A percentile compares a stretch with the other conserved stretches of the same genome.
phyloP scores from a whole-genome alignment of 2,113 vertebrate species.

The Siphamia tubifer region DNA sequence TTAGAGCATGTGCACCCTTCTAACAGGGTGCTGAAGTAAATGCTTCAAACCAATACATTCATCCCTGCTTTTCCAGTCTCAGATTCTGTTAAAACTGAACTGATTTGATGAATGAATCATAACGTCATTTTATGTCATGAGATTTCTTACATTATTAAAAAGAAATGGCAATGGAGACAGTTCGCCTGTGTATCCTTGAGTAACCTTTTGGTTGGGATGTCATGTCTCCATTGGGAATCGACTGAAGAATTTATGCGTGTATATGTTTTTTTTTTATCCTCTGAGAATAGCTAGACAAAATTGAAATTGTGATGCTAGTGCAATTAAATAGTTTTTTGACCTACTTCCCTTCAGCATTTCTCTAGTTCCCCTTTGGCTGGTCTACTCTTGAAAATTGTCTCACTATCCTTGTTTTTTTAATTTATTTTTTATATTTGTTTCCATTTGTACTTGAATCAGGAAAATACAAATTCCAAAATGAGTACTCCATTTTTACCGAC shows the following conservation, averaged over 20 bases:
- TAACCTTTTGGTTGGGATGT: background rate
- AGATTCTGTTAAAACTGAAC: background rate
- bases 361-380: constrained; percentile 29
- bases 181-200: background rate
- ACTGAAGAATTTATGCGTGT: background rate
- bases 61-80: background rate
- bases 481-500: too few species aligned
- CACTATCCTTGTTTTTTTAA: too few species aligned
- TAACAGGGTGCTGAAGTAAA: too few species aligned
- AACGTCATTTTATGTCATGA: background rate
- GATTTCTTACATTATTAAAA: background rate
- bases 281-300: background rate
- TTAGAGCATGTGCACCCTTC: too few species aligned
- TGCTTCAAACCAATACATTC: background rate
- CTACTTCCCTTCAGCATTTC: background rate
- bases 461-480: too few species aligned
- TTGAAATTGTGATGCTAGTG: background rate
- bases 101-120: background rate
- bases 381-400: background rate
- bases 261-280: background rate
- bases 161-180: background rate
- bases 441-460: too few species aligned
- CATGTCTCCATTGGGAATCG: background rate
- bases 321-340: background rate
- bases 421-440: too few species aligned